Conservation (phyloP, 1,140 invertebrate genomes). For the Anadara kagoshimensis region DNA sequence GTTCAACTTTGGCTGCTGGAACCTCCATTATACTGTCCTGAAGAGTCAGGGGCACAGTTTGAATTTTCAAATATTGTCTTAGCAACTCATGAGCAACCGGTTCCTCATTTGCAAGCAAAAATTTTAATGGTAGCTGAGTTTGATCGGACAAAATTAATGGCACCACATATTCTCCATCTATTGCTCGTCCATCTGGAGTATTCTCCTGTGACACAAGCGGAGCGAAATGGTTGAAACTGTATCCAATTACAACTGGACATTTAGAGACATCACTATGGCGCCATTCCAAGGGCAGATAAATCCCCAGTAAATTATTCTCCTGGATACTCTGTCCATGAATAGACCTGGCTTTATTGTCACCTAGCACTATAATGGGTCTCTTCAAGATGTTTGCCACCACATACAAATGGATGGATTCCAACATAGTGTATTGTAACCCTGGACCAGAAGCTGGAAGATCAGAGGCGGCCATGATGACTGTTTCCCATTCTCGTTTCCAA, state of each 20-base stretch:
- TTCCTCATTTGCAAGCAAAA: constrained; percentile 60
- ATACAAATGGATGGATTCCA: constrained; percentile 90
- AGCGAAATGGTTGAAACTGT: constrained; percentile 90
- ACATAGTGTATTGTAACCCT: constrained; percentile 79
- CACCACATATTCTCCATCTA: constrained; percentile 32
- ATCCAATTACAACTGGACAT: constrained; percentile 80
- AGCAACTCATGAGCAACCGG: constrained; percentile 46
- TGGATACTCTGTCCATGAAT: constrained; percentile 76
- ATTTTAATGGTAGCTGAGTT: constrained; percentile 52
- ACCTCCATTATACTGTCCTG: constrained; percentile 33
- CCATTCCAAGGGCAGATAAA: constrained; percentile 89
- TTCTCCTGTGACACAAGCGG: constrained; percentile 77
- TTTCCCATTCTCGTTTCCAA: constrained; percentile 56
- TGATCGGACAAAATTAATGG: constrained; percentile 58
- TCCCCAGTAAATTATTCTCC: constrained; percentile 82
- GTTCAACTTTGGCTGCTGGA: constrained; percentile 47
- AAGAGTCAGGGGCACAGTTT: constrained; percentile 48
- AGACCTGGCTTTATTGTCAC: constrained; percentile 76
- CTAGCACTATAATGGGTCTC: constrained; percentile 90
- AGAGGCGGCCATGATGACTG: constrained; percentile 51
- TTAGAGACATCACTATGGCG: constrained; percentile 78
- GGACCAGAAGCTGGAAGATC: constrained; percentile 15
- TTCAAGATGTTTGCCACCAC: constrained; percentile 88
- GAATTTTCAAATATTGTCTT: constrained; percentile 58
- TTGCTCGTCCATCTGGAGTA: not conserved